These are phyloP conservation scores for Hippocampus kuda DNA, from an alignment of 2,797 vertebrate species.

Conservation along the genomic window DNA sequence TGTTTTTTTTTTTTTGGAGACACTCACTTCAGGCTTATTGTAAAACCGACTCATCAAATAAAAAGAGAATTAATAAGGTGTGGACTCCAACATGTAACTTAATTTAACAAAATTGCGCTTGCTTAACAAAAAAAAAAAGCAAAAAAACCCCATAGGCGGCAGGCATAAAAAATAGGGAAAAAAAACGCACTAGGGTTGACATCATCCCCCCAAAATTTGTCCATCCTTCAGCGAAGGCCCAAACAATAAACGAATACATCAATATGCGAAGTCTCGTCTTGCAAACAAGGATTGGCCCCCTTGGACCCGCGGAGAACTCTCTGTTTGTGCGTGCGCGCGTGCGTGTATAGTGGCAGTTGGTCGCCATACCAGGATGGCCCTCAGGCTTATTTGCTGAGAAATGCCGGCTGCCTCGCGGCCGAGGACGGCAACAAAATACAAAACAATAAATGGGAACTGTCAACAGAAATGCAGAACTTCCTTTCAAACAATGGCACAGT, in stretches of 20 bases:
- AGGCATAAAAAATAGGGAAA: too few species aligned
- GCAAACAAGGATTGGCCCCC: neutral
- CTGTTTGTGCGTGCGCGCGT: conserved; percentile 4
- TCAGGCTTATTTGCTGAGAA: conserved; percentile 51
- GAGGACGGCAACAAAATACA: conserved; percentile 7
- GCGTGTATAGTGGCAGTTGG: conserved; percentile 39
- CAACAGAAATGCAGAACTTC: conserved; percentile 51
- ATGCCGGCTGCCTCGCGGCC: neutral
- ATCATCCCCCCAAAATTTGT: too few species aligned
- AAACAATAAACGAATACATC: too few species aligned
- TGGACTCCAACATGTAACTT: too few species aligned
- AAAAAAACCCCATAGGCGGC: too few species aligned
- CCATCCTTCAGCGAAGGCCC: too few species aligned
- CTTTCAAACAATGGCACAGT: conserved; percentile 31
- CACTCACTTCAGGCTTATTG: neutral
- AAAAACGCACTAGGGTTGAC: neutral
- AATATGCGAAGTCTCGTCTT: neutral
- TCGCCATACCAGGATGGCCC: conserved; percentile 47
- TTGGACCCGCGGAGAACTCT: conserved; percentile 5
- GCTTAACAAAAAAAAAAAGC: too few species aligned
- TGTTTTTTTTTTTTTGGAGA: too few species aligned
- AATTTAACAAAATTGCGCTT: too few species aligned
- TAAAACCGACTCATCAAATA: neutral
- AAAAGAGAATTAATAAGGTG: too few species aligned
- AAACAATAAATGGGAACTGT: conserved; percentile 54